Conservation (phyloP, 2,113 vertebrate genomes). For the Propithecus coquereli region DNA sequence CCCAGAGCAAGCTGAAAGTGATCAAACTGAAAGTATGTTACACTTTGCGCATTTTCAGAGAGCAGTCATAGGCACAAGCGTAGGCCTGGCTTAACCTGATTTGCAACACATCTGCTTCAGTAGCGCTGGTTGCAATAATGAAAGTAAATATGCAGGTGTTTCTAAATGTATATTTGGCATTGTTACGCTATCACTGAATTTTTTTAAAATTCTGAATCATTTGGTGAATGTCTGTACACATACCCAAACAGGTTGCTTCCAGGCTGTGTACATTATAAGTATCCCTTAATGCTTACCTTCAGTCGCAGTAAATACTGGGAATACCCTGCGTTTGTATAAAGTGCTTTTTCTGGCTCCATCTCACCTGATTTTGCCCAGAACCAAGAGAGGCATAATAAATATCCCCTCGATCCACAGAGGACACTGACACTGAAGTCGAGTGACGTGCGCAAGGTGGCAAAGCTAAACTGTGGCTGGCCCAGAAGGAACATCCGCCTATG, state of each 20-base stretch:
- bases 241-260: not conserved
- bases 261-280: not conserved
- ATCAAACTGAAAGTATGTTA: not conserved
- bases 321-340: not conserved
- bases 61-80: not conserved
- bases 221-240: not conserved
- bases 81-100: not conserved
- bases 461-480: not conserved
- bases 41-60: conserved; percentile 16
- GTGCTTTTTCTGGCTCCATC: not conserved
- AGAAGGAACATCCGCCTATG: not conserved
- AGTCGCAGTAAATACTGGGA: not conserved
- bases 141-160: not conserved
- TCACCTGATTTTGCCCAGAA: not conserved
- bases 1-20: not conserved
- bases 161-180: not conserved
- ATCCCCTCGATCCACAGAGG: not conserved
- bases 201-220: not conserved
- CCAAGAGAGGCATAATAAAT: not conserved
- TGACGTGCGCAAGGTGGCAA: not conserved
- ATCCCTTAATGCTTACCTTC: not conserved
- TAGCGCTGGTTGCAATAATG: not conserved
- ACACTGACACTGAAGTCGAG: not conserved
- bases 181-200: not conserved
- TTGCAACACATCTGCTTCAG: not conserved